A percentile compares a stretch with the other conserved stretches of the same genome.
phyloP scores from a whole-genome alignment of 2,888 invertebrate species.

The Tipula vernalis region DNA sequence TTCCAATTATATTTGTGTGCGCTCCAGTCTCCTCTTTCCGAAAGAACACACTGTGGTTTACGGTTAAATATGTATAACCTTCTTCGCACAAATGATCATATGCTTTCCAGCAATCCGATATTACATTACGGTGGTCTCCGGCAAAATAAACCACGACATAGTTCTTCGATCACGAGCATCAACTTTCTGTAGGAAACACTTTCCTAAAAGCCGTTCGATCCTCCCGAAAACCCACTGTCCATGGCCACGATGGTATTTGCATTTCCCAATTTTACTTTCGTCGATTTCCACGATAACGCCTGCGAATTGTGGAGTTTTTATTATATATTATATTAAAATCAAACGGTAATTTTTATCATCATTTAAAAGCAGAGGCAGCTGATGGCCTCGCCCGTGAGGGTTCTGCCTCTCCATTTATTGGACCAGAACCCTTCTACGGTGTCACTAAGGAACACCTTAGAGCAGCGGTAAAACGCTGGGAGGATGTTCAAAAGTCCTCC shows the following conservation, averaged over 20 bases:
- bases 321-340: too few species aligned
- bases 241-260: constrained; percentile 16
- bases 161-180: too few species aligned
- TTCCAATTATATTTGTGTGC: not conserved
- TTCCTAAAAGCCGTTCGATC: not conserved
- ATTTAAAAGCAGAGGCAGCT: too few species aligned
- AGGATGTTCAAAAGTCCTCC: too few species aligned
- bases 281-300: constrained; percentile 18
- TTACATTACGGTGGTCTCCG: not conserved
- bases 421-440: too few species aligned
- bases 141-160: not conserved
- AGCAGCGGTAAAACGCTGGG: too few species aligned
- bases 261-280: constrained; percentile 16
- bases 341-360: too few species aligned
- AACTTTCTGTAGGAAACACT: too few species aligned
- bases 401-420: too few species aligned
- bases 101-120: not conserved
- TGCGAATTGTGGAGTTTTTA: too few species aligned
- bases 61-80: not conserved
- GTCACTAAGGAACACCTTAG: too few species aligned
- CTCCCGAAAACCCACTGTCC: constrained; percentile 13
- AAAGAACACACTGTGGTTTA: not conserved
- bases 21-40: not conserved
- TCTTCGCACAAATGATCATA: not conserved
- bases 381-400: too few species aligned